Base-by-base conservation (phyloP, 1,140 invertebrate species). In the Hermatobates lingyangjiaoensis region DNA sequence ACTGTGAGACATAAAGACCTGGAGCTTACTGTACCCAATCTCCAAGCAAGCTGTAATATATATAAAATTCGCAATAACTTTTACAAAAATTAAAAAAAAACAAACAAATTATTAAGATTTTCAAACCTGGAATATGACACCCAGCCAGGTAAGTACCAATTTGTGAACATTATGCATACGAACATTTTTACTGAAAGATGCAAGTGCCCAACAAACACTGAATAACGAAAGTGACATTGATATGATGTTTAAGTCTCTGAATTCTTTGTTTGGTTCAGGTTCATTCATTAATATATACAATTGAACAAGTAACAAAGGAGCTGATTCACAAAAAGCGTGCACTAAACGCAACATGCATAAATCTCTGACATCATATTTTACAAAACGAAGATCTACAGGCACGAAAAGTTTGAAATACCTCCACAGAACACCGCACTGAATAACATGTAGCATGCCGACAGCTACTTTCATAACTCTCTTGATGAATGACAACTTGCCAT, bases 101-200 rank as follows among this genome's bases (percentile, higher is more conserved):
- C 30, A 7, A 10, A 34, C 30, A 10, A 34, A 10, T 7, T 34
- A 18, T 18, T 10, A 20, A 42, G 10, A 30, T 7, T 27, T 12
- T 48, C 14, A 47, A 39, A 74, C 71, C 65, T 85, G 81, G 55
- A 82, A 83, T 45, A 88, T 78, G n/a, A 89, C 86, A 1, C 87
- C 87, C 7, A 90, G 72, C 84, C 86, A 90, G 0, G 87, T 88
- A 1, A 91, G 69, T 0, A 90, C 83, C 2, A 90, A 70, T 50
- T 81, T 74, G 62, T 90, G 83, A 1, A 89, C 76, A 64, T 87
- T 87, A 57, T 80, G 74, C 55, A 78, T 65, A 1, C 82, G 67
- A n/a, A 87, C 78, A 63, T 88, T 83, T 67, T 90, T 89, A 60
- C 81, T 87, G 64, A 89, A 92, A 50, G 85, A 89, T 18, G 87